Conservation (phyloP, 1,140 invertebrate genomes). For the Brachionus koreanus region DNA sequence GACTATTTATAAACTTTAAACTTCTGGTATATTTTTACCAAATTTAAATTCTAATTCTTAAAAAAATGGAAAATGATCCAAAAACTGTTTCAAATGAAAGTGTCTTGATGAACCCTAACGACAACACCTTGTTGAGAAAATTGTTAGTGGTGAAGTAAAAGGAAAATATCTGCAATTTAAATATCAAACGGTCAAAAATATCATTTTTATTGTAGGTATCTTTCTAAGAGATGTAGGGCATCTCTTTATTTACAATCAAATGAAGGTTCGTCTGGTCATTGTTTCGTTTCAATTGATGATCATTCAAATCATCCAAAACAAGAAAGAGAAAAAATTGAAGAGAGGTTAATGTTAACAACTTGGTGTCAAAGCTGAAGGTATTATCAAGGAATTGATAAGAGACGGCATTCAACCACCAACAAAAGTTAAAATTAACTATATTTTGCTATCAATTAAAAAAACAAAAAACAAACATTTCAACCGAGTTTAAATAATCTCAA, state of each 20-base stretch:
- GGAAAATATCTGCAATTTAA: neutral
- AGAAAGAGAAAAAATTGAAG: neutral
- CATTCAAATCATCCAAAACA: conserved; percentile 32
- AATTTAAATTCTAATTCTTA: neutral
- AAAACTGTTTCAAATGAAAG: conserved; percentile 9
- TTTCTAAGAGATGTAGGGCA: conserved; percentile 5
- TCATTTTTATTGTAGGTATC: conserved; percentile 8
- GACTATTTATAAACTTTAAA: neutral
- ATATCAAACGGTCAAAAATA: neutral
- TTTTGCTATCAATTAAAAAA: too few relatives aligned
- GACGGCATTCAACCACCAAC: too few relatives aligned
- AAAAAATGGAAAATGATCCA: neutral
- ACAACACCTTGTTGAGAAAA: neutral
- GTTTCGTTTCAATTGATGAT: conserved; percentile 8
- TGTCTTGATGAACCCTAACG: neutral
- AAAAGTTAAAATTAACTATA: too few relatives aligned
- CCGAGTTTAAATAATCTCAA: too few relatives aligned
- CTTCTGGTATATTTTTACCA: neutral
- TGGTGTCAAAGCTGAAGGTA: too few relatives aligned
- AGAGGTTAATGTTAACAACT: too few relatives aligned
- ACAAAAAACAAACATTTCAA: too few relatives aligned
- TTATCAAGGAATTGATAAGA: too few relatives aligned
- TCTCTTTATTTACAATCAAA: neutral
- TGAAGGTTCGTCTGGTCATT: neutral
- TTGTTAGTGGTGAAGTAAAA: conserved; percentile 1